These are phyloP conservation scores for Sebastes fasciatus DNA, from an alignment of 2,113 vertebrate genomes.

Conservation along the genomic window DNA sequence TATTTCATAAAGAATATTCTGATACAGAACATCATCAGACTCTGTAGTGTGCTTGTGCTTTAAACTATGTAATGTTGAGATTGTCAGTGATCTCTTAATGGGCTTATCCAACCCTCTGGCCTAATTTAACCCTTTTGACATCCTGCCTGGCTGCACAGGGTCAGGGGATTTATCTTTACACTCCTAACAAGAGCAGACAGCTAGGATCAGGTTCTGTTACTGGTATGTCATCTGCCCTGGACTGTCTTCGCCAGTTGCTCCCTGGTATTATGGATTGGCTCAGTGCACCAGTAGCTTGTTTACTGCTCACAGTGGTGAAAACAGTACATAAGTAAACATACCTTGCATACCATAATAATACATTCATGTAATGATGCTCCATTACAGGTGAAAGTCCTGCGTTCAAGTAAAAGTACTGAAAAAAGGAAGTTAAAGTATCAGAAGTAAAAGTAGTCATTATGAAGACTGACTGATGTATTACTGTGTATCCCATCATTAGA, in stretches of 20 bases:
- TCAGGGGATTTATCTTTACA: constrained; percentile 22
- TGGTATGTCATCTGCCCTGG: not conserved
- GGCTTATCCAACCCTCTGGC: constrained; percentile 8
- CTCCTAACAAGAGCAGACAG: constrained; percentile 20
- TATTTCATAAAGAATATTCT: not conserved
- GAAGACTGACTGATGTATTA: not conserved
- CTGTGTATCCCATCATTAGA: not conserved
- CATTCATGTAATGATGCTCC: not conserved
- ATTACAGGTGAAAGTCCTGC: no score
- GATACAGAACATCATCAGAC: not conserved
- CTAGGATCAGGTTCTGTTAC: constrained; percentile 13
- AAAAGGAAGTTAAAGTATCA: no score
- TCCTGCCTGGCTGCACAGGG: not conserved
- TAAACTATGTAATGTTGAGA: constrained; percentile 28
- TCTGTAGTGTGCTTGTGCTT: not conserved
- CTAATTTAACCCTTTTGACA: constrained; percentile 40
- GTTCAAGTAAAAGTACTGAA: no score
- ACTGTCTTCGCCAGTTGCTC: not conserved
- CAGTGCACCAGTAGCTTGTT: not conserved
- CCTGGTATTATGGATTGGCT: not conserved
- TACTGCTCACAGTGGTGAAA: not conserved
- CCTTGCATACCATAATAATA: not conserved
- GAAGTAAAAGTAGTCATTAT: no score
- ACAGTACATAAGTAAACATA: not conserved
- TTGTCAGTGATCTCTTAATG: constrained; percentile 62